phyloP scores from a whole-genome alignment of 2,797 vertebrate species.

The Sphenopsis melanotis region DNA sequence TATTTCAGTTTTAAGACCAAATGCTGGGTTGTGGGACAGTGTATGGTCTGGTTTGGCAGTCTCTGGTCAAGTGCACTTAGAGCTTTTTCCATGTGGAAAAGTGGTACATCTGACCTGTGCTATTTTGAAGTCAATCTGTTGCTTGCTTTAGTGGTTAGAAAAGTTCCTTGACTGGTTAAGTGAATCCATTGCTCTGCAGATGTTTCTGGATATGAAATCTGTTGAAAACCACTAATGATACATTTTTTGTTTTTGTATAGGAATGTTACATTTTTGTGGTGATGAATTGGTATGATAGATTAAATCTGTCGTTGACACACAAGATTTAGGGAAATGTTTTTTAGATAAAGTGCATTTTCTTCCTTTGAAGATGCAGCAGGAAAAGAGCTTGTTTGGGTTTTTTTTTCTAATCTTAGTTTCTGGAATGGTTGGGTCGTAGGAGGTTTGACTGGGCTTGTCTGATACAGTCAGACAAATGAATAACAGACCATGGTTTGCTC shows the following conservation, averaged over 20 bases:
- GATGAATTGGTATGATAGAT: conserved; percentile 23
- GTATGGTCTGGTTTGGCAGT: background rate
- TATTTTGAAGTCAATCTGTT: conserved; percentile 58
- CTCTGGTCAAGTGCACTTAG: background rate
- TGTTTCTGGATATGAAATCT: conserved; percentile 52
- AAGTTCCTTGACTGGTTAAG: conserved; percentile 46
- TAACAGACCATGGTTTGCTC: background rate
- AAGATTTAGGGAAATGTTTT: background rate
- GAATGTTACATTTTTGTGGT: conserved; percentile 67
- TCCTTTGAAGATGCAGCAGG: background rate
- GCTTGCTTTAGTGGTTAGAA: conserved; percentile 58
- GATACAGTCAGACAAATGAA: background rate
- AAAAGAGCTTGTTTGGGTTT: background rate
- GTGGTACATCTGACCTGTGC: background rate
- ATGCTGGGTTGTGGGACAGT: background rate
- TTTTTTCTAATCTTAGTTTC: background rate
- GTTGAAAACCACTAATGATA: conserved; percentile 62
- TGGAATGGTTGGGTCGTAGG: background rate
- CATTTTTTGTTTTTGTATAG: conserved; percentile 58
- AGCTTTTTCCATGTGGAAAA: background rate
- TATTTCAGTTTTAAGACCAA: background rate
- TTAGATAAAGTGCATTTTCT: background rate
- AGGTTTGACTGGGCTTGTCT: background rate
- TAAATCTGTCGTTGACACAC: conserved; percentile 21
- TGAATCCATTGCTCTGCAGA: conserved; percentile 51